Conservation (phyloP, 2,797 vertebrate species). For the Oceanodroma leucorhoa region DNA sequence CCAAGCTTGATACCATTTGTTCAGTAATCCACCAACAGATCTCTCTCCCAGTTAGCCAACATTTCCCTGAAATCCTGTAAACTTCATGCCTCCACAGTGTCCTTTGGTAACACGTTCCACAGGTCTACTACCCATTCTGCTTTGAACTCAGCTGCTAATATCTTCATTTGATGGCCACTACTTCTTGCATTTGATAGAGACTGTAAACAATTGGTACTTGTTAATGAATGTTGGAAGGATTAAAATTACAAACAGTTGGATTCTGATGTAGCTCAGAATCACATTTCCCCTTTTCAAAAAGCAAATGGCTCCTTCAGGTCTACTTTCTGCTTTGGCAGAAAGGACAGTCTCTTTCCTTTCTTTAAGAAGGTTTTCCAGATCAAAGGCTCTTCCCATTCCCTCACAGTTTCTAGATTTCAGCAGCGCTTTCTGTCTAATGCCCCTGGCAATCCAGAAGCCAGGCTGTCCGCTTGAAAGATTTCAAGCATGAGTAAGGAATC, state of each 20-base stretch:
- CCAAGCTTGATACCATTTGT: not conserved
- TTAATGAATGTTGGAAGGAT: not conserved
- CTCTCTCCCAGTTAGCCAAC: not conserved
- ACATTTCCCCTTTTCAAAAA: not conserved
- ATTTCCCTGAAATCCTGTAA: not conserved
- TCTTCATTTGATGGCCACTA: not conserved
- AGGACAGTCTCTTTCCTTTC: not conserved
- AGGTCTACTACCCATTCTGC: not conserved
- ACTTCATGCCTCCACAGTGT: not conserved
- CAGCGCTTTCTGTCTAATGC: not conserved
- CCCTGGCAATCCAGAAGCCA: not conserved
- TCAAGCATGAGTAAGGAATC: not conserved
- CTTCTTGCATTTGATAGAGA: not conserved
- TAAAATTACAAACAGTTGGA: not conserved
- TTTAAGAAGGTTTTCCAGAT: not conserved
- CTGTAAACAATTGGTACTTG: not conserved
- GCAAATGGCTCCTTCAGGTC: not conserved
- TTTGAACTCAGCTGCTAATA: not conserved
- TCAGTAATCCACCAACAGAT: not conserved
- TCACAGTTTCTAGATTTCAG: not conserved
- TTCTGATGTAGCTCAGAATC: not conserved
- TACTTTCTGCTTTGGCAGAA: not conserved
- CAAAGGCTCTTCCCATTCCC: not conserved
- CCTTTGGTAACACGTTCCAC: not conserved
- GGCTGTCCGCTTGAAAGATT: not conserved